Conservation (phyloP, 2,888 invertebrate species). For the Ophonus ardosiacus region DNA sequence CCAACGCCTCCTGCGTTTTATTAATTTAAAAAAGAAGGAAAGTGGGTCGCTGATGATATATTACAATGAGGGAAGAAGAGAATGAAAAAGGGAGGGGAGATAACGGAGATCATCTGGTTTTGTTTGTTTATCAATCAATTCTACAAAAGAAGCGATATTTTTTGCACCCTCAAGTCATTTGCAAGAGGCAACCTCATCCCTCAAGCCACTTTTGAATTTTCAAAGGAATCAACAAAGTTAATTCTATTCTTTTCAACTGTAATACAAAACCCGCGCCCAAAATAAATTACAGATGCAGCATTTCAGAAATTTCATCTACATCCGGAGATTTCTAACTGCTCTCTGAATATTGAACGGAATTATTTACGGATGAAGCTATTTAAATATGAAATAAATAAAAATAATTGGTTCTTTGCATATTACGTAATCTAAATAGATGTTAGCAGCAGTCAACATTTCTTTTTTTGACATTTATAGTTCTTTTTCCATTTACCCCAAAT, state of each 20-base stretch:
- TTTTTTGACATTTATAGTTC: too few relatives aligned
- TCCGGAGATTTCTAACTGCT: too few relatives aligned
- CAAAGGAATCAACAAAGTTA: constrained; percentile 31
- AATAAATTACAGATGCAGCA: background rate
- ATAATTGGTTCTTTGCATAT: too few relatives aligned
- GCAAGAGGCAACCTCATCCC: background rate
- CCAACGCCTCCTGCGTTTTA: constrained; percentile 44
- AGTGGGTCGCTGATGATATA: constrained; percentile 46
- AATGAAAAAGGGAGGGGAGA: constrained; percentile 11
- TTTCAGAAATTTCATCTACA: too few relatives aligned
- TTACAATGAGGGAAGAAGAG: constrained; percentile 30
- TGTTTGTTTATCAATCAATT: constrained; percentile 53
- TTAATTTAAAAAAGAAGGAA: constrained; percentile 55
- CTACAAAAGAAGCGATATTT: constrained; percentile 52
- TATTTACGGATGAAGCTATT: too few relatives aligned
- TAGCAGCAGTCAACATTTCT: too few relatives aligned
- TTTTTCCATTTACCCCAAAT: too few relatives aligned
- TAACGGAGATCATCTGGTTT: constrained; percentile 35
- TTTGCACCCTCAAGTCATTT: constrained; percentile 41
- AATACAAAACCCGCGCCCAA: background rate
- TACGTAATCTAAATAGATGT: too few relatives aligned
- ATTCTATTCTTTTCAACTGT: constrained; percentile 6
- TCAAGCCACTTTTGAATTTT: background rate
- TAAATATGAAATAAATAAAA: too few relatives aligned
- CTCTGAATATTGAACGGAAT: too few relatives aligned